Base-by-base conservation (phyloP, 2,888 invertebrate genomes). In the Plutella xylostella region DNA sequence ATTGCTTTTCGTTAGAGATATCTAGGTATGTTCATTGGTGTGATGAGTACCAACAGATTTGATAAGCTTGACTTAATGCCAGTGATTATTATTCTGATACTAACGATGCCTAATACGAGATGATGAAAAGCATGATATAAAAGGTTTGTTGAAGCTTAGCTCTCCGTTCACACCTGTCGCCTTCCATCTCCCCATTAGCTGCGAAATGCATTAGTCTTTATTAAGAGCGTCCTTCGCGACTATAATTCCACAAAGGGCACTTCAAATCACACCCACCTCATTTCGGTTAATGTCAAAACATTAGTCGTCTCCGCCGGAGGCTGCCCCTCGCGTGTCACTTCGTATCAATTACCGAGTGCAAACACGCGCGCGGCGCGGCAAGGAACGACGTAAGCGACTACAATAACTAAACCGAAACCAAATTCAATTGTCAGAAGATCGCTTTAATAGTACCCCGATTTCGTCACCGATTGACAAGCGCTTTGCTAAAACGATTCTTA, bases 161-260 rank as follows among this genome's bases (percentile, higher is more conserved):
- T 35, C 22, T 22, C 22, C 39, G 63, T 56, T 74, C 68, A 64
- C 82, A 83, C 82, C 82, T 83, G 82, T 80, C 82, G 69, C 59
- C 58, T 67, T 72, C 51, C 66, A 62, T 68, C 66, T 71, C 68
- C 72, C 79, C 78, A 80, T 80, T 77, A 79, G 69, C 71, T 60
- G 63, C 60, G 72, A 80, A 77, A 80, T 80, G 77, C 82, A 83
- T 83, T 83, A 83, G 82, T 77, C 74, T 74, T 75, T 83, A 83
- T 80, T 82, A 83, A 82, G 78, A 76, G 77, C 74, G 74, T 74
- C 73, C 61, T 72, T 64, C 78, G 78, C 72, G 79, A 75, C 63
- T 77, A 72, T 83, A 83, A 83, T 82, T 80, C 82, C 82, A 82
- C 82, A 83, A 82, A 82, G 82, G 79, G 79, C 83, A 74, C 82